phyloP scores from a whole-genome alignment of 2,888 invertebrate species.

The Nemotelus nigrinus region DNA sequence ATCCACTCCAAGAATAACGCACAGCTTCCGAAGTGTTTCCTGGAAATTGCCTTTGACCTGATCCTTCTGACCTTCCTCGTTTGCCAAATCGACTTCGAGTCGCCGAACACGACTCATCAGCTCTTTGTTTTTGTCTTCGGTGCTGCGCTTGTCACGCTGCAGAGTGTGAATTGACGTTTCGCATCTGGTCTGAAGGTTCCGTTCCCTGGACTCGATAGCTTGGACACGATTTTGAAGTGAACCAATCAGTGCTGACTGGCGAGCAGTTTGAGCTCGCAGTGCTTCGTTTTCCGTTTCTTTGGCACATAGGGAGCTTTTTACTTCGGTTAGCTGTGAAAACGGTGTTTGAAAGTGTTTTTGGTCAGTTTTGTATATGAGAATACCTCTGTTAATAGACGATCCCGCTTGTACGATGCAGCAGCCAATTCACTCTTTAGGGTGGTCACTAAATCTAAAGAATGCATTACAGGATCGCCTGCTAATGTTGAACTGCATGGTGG shows the following conservation, averaged over 20 bases:
- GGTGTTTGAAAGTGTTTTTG: background rate
- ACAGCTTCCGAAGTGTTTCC: conserved; percentile 77
- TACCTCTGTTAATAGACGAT: conserved; percentile 80
- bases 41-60: conserved; percentile 72
- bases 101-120: conserved; percentile 78
- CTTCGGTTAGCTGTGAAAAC: conserved; percentile 71
- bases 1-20: conserved; percentile 77
- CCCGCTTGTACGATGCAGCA: conserved; percentile 84
- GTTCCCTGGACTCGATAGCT: conserved; percentile 81
- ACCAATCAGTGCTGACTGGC: conserved; percentile 82
- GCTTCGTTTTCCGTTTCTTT: conserved; percentile 82
- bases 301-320: conserved; percentile 75
- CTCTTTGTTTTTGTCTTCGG: conserved; percentile 82
- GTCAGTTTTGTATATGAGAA: no score
- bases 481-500: conserved; percentile 56
- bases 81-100: conserved; percentile 76
- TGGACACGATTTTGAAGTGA: conserved; percentile 82
- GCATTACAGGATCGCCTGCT: conserved; percentile 53
- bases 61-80: conserved; percentile 81
- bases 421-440: conserved; percentile 84
- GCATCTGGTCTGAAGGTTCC: conserved; percentile 71
- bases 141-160: conserved; percentile 76
- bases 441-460: conserved; percentile 75
- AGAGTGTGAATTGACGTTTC: conserved; percentile 79
- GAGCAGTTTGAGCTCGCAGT: conserved; percentile 83